Evolutionary conservation across 2,113 vertebrate genomes (phyloP).

Genomic region (Sphyrna mokarran): DNA sequence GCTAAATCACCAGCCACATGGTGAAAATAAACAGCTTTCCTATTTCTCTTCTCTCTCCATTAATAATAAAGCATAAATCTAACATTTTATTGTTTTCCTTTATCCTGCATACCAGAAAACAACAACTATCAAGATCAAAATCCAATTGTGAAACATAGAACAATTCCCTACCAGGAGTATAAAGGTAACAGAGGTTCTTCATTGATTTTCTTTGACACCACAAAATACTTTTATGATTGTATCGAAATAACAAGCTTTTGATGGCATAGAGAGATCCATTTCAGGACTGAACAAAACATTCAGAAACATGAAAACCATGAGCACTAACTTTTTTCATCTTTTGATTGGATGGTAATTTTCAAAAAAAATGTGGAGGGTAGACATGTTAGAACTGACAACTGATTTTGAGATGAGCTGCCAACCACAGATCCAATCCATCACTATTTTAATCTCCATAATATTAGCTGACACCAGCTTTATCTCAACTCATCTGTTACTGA

Average conservation of each 20-base stretch:
- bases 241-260: neutral
- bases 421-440: too few relatives aligned
- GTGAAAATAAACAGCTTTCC: neutral
- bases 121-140: neutral
- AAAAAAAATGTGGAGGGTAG: neutral
- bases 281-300: neutral
- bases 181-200: neutral
- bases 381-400: neutral
- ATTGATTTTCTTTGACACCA: neutral
- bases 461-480: too few relatives aligned
- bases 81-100: neutral
- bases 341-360: neutral
- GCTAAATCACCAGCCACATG: neutral
- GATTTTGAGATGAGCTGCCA: too few relatives aligned
- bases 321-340: neutral
- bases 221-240: neutral
- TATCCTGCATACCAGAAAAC: neutral
- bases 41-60: neutral
- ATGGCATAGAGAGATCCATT: neutral
- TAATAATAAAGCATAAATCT: neutral
- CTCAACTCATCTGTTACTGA: too few relatives aligned
- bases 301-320: neutral
- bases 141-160: neutral
- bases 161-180: neutral
- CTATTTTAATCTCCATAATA: too few relatives aligned